Evolutionary conservation across 1,140 invertebrate genomes (phyloP), one percentile per base, ranked within the genome.

Genomic region (Ooceraea biroi): DNA sequence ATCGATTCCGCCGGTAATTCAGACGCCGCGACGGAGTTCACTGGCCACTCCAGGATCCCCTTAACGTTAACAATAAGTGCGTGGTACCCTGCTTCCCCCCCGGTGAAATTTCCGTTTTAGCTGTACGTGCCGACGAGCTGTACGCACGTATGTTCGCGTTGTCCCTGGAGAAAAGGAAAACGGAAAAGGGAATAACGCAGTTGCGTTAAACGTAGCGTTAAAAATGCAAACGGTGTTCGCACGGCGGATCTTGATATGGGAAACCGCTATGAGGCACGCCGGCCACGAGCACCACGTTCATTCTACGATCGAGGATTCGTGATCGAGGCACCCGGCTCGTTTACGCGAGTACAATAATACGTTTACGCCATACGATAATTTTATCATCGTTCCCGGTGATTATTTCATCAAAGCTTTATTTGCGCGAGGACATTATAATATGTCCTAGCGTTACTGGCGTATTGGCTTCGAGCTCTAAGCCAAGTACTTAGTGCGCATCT

Each of bases 381-480:
- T 74, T 74, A 46, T 46, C 17, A 46, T 61, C 19, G n/a, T n/a
- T n/a, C n/a, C n/a, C n/a, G 25, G n/a, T 55, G 11, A 46, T 73
- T 73, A 74, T 74, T 74, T 46, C 10, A n/a, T 74, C 44, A 74
- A 74, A 60, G 11, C 10, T 61, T 74, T 0, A 74, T 44, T 74
- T 12, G 17, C 22, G 12, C n/a, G 25, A n/a, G 10, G 10, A 52
- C n/a, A 36, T 36, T 36, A 3, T 17, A n/a, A 52, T 69, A 44
- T 72, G 55, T 44, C n/a, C 5, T 55, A 19, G 0, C 7, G 12
- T 36, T 3, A n/a, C 8, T 27, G 0, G 30, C 14, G 22, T n/a
- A 25, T 58, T 25, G 41, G 17, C 22, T 73, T 11, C 22, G 44
- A 58, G 50, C 41, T 14, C 7, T 3, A 14, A 68, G 3, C 17